Conservation (phyloP, 2,797 vertebrate species). For the Sardinella longiceps region DNA sequence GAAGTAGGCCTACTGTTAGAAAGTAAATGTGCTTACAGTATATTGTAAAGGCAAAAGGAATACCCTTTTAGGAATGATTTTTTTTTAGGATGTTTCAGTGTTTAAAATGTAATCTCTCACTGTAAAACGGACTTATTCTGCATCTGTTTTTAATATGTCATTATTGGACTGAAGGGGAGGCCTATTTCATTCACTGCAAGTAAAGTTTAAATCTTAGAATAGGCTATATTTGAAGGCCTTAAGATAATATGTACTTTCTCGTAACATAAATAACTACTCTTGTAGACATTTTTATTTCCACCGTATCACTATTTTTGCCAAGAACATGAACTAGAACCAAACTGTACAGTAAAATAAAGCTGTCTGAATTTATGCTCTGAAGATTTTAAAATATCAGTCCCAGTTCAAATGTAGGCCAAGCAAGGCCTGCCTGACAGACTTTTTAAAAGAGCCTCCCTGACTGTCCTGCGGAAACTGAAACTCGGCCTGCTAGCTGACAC, state of each 20-base stretch:
- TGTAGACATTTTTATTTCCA: background rate
- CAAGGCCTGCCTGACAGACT: conserved; percentile 45
- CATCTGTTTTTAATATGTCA: background rate
- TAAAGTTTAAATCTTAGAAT: background rate
- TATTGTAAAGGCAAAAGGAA: background rate
- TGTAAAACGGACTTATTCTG: too few relatives aligned
- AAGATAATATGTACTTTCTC: background rate
- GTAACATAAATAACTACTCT: background rate
- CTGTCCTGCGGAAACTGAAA: conserved; percentile 46
- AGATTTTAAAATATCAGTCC: conserved; percentile 1
- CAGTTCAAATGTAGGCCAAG: conserved; percentile 61
- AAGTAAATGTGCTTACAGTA: background rate
- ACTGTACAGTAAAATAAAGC: background rate
- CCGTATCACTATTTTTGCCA: background rate
- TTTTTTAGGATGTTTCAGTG: background rate
- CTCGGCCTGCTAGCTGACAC: conserved; percentile 59
- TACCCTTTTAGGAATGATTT: background rate
- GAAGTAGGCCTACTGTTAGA: background rate
- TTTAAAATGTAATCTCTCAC: background rate
- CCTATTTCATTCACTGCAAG: background rate
- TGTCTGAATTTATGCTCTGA: background rate
- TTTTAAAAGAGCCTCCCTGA: conserved; percentile 53
- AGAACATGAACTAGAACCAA: background rate
- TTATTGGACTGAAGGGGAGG: background rate
- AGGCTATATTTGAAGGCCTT: background rate